Evolutionary conservation across 2,113 vertebrate species (phyloP).

Genomic region (Blennius ocellaris): DNA sequence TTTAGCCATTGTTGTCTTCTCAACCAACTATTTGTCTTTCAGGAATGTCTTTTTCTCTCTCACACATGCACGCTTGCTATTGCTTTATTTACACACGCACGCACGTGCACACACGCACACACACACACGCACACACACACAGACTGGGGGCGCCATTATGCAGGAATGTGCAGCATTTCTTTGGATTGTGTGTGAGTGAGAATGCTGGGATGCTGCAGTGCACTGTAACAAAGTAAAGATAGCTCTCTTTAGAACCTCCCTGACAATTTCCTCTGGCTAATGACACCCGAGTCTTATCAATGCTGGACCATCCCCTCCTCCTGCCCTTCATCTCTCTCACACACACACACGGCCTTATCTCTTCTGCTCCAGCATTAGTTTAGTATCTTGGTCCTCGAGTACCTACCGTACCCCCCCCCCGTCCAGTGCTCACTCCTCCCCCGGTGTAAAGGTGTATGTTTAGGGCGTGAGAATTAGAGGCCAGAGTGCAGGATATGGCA

Average conservation of each 20-base stretch:
- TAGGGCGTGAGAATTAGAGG: constrained; percentile 72
- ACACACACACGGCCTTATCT: constrained; percentile 44
- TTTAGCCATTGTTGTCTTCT: constrained; percentile 38
- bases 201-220: constrained; percentile 52
- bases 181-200: constrained; percentile 71
- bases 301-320: constrained; percentile 34
- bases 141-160: constrained; percentile 69
- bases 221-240: constrained; percentile 68
- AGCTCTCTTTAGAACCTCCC: constrained; percentile 72
- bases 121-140: constrained; percentile 37
- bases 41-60: constrained; percentile 51
- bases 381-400: constrained; percentile 11
- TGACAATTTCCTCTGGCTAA: constrained; percentile 78
- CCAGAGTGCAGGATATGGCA: constrained; percentile 74
- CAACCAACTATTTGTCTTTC: constrained; percentile 14
- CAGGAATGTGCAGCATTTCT: constrained; percentile 76
- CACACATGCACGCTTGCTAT: constrained; percentile 57
- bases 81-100: constrained; percentile 66
- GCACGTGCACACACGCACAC: constrained; percentile 29
- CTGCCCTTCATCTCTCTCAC: constrained; percentile 33
- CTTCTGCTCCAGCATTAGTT: constrained; percentile 30
- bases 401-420: constrained; percentile 23
- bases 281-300: constrained; percentile 67
- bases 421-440: constrained; percentile 36
- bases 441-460: constrained; percentile 71